Base-by-base conservation (phyloP, 2,888 invertebrate genomes). In the Calliphora vomitoria region DNA sequence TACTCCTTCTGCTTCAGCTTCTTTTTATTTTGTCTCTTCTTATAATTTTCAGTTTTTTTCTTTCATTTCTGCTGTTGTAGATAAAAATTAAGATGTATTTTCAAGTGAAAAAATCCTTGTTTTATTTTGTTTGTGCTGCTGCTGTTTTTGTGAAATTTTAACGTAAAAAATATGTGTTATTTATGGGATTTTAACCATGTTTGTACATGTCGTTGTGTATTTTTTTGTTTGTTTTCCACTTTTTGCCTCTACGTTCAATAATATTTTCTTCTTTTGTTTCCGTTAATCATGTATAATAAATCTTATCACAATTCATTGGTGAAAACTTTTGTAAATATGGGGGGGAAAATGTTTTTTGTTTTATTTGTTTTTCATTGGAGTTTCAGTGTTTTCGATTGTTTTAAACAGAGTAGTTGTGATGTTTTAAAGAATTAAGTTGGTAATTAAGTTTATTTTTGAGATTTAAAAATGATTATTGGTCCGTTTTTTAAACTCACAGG, bases 251-350 rank as follows among this genome's bases (percentile, higher is more conserved):
- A 13, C 50, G 60, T 82, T 62, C 20, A 38, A 79, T 31, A 31
- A 58, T 25, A 53, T 62, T 69, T 76, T 60, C 15, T 4, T 38
- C 75, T 69, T 75, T 75, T 60, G 68, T 75, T 68, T 69, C 10
- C 60, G 25, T 60, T 82, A 69, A 76, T 69, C 75, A 41, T 25
- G 60, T 60, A 13, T 50, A 75, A 75, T 82, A 74, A 82, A 75
- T 75, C 75, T 60, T 76, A 82, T 50, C 31, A 35, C 68, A 15
- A 64, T 20, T 38, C 31, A 60, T 68, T 60, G 25, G 5, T 50
- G 38, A 60, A 69, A 82, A 58, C 35, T 58, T 60, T 74, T 31
- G 20, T 25, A 35, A 62, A 58, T 11, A 47, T 18, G 4, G 44
- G 10, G 20, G 20, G 10, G 69, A 35, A 71, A 47, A 13, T 31